A percentile compares a stretch with the other conserved stretches of the same genome.
phyloP scores from a whole-genome alignment of 2,888 invertebrate species.

The Brachynemurus nebulosus region DNA sequence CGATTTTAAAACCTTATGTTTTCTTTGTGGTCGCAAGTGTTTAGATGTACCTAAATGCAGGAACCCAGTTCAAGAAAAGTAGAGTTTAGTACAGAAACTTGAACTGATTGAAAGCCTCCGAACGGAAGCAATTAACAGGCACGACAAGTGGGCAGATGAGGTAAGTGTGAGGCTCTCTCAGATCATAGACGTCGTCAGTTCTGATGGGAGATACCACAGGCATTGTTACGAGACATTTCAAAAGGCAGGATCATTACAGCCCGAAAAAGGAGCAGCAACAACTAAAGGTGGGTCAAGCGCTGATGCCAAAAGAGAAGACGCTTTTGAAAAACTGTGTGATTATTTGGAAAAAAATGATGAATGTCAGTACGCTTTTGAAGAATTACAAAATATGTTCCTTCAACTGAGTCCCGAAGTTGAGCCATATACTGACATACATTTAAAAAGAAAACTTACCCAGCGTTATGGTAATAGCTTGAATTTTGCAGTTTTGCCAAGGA shows the following conservation, averaged over 20 bases:
- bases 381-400: constrained; percentile 2
- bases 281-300: neutral
- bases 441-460: constrained; percentile 7
- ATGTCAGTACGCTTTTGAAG: constrained; percentile 5
- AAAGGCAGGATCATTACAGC: neutral
- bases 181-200: constrained; percentile 4
- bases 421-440: constrained; percentile 6
- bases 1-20: neutral
- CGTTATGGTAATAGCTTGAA: constrained; percentile 3
- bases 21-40: neutral
- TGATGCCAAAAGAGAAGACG: neutral
- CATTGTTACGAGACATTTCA: constrained; percentile 2
- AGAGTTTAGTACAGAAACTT: neutral
- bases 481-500: neutral
- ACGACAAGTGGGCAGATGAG: neutral
- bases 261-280: neutral
- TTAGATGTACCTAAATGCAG: neutral
- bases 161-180: constrained; percentile 6
- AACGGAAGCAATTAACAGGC: neutral
- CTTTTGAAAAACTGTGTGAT: neutral
- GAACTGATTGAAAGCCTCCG: neutral
- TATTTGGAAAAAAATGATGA: neutral
- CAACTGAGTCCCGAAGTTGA: constrained; percentile 6
- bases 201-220: constrained; percentile 5
- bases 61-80: neutral